Evolutionary conservation across 2,113 vertebrate species (phyloP).

Genomic region (Peromyscus maniculatus): DNA sequence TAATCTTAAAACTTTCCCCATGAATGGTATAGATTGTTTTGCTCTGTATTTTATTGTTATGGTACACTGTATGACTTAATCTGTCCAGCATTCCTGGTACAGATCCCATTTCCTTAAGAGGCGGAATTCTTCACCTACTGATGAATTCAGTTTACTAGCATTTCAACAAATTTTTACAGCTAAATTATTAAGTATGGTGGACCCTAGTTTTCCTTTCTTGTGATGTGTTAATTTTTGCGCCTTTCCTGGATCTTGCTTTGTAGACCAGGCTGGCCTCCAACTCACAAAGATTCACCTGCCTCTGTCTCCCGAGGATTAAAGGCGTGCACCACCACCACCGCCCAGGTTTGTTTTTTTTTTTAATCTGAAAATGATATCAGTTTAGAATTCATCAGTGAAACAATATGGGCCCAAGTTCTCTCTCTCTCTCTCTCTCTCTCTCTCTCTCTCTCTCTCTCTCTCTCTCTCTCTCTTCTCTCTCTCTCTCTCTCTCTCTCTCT

Average conservation of each 20-base stretch:
- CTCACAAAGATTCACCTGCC: too few relatives aligned
- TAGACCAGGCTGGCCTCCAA: too few relatives aligned
- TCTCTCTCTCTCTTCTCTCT: too few relatives aligned
- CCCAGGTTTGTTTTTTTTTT: too few relatives aligned
- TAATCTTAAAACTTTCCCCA: constrained; percentile 22
- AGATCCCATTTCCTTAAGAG: background rate
- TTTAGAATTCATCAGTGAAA: constrained; percentile 35
- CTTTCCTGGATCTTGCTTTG: too few relatives aligned
- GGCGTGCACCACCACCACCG: too few relatives aligned
- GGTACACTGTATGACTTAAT: background rate
- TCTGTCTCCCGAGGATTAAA: too few relatives aligned
- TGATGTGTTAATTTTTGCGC: background rate
- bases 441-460: too few relatives aligned
- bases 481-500: too few relatives aligned
- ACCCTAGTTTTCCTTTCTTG: constrained; percentile 10
- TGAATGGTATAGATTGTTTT: background rate
- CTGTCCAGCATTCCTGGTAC: background rate
- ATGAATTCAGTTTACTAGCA: background rate
- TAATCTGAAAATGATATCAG: background rate
- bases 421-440: too few relatives aligned
- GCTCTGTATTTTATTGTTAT: background rate
- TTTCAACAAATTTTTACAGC: constrained; percentile 5
- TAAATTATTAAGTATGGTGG: background rate
- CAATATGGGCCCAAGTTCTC: background rate
- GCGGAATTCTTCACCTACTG: background rate